phyloP scores from a whole-genome alignment of 2,888 invertebrate species.

The Drosophila robusta region DNA sequence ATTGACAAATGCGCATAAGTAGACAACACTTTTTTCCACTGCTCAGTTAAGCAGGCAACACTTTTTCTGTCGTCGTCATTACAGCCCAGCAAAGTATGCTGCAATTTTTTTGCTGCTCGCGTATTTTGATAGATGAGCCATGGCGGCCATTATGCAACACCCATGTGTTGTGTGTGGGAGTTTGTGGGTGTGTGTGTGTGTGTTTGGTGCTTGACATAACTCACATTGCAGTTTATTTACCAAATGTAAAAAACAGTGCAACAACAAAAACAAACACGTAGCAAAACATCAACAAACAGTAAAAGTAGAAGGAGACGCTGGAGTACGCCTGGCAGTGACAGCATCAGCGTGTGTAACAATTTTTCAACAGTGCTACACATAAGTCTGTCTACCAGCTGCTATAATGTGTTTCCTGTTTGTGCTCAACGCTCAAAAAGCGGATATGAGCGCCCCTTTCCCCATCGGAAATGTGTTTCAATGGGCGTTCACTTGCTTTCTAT shows the following conservation, averaged over 20 bases:
- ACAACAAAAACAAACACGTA: conserved; percentile 44
- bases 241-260: conserved; percentile 75
- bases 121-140: conserved; percentile 79
- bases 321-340: conserved; percentile 66
- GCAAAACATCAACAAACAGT: conserved; percentile 58
- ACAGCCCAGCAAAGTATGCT: conserved; percentile 68
- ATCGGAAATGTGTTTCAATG: conserved; percentile 76
- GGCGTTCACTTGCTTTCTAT: conserved; percentile 44
- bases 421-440: conserved; percentile 79
- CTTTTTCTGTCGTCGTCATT: conserved; percentile 41
- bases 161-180: conserved; percentile 34
- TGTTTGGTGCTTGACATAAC: conserved; percentile 70
- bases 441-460: conserved; percentile 62
- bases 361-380: conserved; percentile 81
- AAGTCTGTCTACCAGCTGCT: conserved; percentile 82
- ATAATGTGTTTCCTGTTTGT: conserved; percentile 81
- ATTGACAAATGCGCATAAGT: conserved; percentile 64
- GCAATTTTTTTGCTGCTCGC: conserved; percentile 59
- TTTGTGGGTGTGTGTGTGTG: conserved; percentile 4
- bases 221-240: conserved; percentile 79
- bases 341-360: conserved; percentile 76
- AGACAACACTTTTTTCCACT: conserved; percentile 56
- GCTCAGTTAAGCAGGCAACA: conserved; percentile 37
- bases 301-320: conserved; percentile 49
- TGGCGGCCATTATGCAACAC: conserved; percentile 78